These are phyloP conservation scores for Masticophis lateralis DNA, from an alignment of 2,797 vertebrate genomes.

Conservation along the genomic window DNA sequence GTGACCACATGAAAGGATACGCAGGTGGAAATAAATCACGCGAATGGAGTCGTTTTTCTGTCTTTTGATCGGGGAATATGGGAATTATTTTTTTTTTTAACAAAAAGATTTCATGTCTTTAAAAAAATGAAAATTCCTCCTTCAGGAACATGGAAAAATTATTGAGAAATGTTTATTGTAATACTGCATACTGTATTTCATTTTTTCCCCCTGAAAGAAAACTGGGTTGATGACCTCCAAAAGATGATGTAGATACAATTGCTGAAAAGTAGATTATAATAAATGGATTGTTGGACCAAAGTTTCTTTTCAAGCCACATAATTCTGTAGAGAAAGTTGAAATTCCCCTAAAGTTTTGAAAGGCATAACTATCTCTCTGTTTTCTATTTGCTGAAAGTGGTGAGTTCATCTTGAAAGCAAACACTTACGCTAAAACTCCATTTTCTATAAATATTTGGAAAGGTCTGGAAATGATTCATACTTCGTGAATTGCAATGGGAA, in stretches of 20 bases:
- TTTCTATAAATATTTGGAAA: conserved; percentile 61
- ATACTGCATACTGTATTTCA: not conserved
- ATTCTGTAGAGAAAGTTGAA: conserved; percentile 5
- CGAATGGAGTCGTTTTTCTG: not conserved
- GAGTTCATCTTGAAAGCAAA: conserved; percentile 26
- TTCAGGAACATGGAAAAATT: not conserved
- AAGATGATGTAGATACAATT: not conserved
- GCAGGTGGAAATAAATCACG: not conserved
- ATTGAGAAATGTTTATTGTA: not conserved
- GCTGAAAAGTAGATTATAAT: not conserved
- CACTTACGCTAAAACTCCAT: conserved; percentile 21
- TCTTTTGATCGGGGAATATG: not conserved
- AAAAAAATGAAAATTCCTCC: not conserved
- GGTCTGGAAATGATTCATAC: conserved; percentile 49
- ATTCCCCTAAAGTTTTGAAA: not conserved
- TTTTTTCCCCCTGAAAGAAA: not conserved
- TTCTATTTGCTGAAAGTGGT: conserved; percentile 7
- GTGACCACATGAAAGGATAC: not conserved
- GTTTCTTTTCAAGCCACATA: not conserved
- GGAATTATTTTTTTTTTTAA: not conserved
- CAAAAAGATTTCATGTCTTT: not conserved
- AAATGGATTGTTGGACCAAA: not conserved
- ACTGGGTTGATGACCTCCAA: not conserved
- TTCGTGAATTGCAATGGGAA: conserved; percentile 55
- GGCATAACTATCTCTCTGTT: not conserved